phyloP scores from a whole-genome alignment of 2,113 vertebrate species.

The Ammodytes dubius region DNA sequence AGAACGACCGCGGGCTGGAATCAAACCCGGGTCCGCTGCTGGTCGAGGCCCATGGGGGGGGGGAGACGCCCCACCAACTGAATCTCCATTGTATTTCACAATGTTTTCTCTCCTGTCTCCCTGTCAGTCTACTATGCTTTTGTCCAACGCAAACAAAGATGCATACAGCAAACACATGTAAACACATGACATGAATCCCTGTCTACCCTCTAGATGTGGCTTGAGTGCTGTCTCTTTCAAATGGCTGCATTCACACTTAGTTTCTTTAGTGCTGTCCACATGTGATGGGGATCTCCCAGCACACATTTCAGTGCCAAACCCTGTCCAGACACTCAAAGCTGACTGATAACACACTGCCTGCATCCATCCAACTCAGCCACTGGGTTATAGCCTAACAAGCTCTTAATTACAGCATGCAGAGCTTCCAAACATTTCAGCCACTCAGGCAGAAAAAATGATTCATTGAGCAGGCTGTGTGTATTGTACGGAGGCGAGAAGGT shows the following conservation, averaged over 20 bases:
- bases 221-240: neutral
- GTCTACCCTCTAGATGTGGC: neutral
- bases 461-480: constrained; percentile 67
- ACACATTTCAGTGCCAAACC: constrained; percentile 13
- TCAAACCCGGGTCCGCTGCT: too few species aligned
- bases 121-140: neutral
- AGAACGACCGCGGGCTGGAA: too few species aligned
- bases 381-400: constrained; percentile 72
- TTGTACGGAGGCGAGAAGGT: constrained; percentile 59
- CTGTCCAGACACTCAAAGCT: constrained; percentile 33
- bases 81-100: too few species aligned
- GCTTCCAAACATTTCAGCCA: constrained; percentile 71
- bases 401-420: constrained; percentile 72
- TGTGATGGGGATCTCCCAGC: constrained; percentile 20
- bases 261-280: constrained; percentile 23
- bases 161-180: neutral
- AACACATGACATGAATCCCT: neutral
- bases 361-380: constrained; percentile 62
- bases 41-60: too few species aligned
- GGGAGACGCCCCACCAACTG: too few species aligned
- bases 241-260: constrained; percentile 4
- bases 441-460: constrained; percentile 75
- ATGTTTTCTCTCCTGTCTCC: too few species aligned
- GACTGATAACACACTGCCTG: constrained; percentile 64
- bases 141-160: neutral